Conservation (phyloP, 1,140 invertebrate genomes). For the Ectropis grisescens region DNA sequence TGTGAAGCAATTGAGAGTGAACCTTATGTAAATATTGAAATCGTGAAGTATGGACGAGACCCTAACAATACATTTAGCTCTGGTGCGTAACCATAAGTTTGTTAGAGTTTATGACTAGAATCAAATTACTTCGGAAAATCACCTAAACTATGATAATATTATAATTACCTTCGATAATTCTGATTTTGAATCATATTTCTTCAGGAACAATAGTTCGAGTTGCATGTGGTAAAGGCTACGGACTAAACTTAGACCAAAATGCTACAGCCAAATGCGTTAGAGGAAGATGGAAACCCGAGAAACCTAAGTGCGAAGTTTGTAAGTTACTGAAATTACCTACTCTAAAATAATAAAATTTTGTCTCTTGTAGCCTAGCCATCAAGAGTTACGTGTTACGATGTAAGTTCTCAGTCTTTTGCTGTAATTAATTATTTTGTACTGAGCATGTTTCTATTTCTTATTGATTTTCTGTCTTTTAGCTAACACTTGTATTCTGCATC, state of each 20-base stretch:
- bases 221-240: slow-evolving; percentile 81
- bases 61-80: slow-evolving; percentile 73
- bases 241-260: slow-evolving; percentile 79
- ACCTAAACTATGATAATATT: no score
- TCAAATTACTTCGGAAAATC: no score
- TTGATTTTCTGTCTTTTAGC: no score
- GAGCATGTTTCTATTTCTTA: no score
- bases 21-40: slow-evolving; percentile 75
- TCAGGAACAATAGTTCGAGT: slow-evolving; percentile 78
- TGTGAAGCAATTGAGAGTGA: slow-evolving; percentile 73
- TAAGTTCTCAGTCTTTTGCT: no score
- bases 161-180: slow-evolving; percentile 6
- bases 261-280: slow-evolving; percentile 82
- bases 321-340: no score
- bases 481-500: no score
- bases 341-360: no score
- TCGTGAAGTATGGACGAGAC: slow-evolving; percentile 74
- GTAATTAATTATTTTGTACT: no score
- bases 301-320: slow-evolving; percentile 82
- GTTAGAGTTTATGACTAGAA: background rate
- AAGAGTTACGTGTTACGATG: no score
- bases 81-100: slow-evolving; percentile 22
- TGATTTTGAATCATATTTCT: slow-evolving; percentile 22
- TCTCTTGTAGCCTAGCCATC: no score
- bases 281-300: slow-evolving; percentile 85